phyloP scores from a whole-genome alignment of 2,797 vertebrate genomes.

The Phrynocephalus guinanensis region DNA sequence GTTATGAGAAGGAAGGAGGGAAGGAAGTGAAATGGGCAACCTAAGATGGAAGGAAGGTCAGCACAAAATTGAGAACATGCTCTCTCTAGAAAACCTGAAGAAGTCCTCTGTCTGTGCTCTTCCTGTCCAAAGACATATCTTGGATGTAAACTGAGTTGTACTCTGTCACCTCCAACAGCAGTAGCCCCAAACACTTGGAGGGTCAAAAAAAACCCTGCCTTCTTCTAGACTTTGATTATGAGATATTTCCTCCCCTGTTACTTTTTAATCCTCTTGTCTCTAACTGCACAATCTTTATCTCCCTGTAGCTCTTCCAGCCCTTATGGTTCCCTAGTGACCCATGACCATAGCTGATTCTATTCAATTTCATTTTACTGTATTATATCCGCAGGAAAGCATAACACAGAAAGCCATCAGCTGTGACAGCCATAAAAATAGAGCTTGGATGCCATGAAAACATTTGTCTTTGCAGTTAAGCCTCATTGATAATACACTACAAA shows the following conservation, averaged over 20 bases:
- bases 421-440: slow-evolving; percentile 21
- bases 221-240: not conserved
- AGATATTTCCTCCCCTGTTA: not conserved
- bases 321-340: not conserved
- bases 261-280: not conserved
- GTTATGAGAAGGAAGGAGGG: too few relatives aligned
- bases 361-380: slow-evolving; percentile 8
- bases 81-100: too few relatives aligned
- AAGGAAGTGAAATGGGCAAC: too few relatives aligned
- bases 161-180: not conserved
- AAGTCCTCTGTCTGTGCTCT: too few relatives aligned
- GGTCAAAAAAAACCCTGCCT: not conserved
- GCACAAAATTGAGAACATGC: too few relatives aligned
- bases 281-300: not conserved
- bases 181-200: not conserved
- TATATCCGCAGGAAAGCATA: slow-evolving; percentile 9
- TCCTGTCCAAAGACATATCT: too few relatives aligned
- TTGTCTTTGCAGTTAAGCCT: slow-evolving; percentile 9
- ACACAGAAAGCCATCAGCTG: slow-evolving; percentile 7
- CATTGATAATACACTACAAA: not conserved
- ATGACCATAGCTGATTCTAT: not conserved
- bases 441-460: slow-evolving; percentile 14
- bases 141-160: not conserved
- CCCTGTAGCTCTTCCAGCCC: not conserved
- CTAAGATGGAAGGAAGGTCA: too few relatives aligned